Evolutionary conservation across 2,888 invertebrate species (phyloP).

Genomic region (Agrotis exclamationis): DNA sequence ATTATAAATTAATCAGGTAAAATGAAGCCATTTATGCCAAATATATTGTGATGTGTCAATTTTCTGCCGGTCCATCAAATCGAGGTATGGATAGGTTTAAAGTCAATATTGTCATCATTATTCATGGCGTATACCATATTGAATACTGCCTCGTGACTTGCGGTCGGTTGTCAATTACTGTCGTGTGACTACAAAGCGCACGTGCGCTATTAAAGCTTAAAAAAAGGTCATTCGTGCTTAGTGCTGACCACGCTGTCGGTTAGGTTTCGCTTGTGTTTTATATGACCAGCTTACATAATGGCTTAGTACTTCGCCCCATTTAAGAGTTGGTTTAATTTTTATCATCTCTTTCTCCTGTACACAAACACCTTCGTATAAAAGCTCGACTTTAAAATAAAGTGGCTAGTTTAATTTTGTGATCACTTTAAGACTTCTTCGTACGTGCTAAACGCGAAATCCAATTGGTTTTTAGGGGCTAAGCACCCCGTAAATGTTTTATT

Average conservation of each 20-base stretch:
- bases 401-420: constrained; percentile 70
- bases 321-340: constrained; percentile 18
- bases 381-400: constrained; percentile 66
- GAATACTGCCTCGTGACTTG: constrained; percentile 83
- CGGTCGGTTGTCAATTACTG: constrained; percentile 85
- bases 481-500: constrained; percentile 66
- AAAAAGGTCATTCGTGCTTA: constrained; percentile 85
- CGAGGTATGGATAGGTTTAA: constrained; percentile 40
- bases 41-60: constrained; percentile 25
- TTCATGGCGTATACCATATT: constrained; percentile 81
- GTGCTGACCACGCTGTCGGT: constrained; percentile 71
- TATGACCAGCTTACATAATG: constrained; percentile 68
- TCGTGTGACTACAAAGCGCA: constrained; percentile 83
- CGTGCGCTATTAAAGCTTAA: constrained; percentile 81
- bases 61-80: constrained; percentile 33
- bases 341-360: constrained; percentile 34
- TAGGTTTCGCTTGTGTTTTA: constrained; percentile 59
- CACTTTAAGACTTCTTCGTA: constrained; percentile 71
- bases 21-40: constrained; percentile 31
- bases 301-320: constrained; percentile 32
- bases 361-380: constrained; percentile 53
- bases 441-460: constrained; percentile 78
- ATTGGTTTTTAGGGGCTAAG: constrained; percentile 80
- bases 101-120: constrained; percentile 80
- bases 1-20: constrained; percentile 5